Base-by-base conservation (phyloP, 2,888 invertebrate species). In the Drosophila sordidula region DNA sequence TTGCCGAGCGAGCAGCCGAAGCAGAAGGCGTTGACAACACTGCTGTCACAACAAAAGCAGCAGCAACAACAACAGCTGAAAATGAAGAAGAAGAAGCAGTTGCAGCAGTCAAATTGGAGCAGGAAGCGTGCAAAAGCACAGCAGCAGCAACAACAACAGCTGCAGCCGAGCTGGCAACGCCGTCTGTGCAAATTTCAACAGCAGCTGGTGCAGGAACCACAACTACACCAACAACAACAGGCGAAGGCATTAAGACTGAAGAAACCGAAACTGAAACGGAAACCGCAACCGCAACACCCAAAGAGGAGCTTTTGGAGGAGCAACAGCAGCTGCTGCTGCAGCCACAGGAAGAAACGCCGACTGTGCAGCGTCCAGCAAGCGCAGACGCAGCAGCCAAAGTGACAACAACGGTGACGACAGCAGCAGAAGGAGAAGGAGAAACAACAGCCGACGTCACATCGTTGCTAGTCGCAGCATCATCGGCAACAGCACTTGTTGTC, bases 401-500 rank as follows among this genome's bases (percentile, higher is more conserved):
- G 4, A 32, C 16, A 14, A 16, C 52, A 26, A 38, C 18, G 18
- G 18, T 18, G 18, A 18, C 18, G 18, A 18, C 47, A 41, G 39
- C 29, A n/a, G 56, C 25, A 34, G 32, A 6, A 29, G 54, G 22
- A 14, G 41, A 16, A 14, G 12, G 12, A 0, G 46, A 12, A 5
- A 29, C 9, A 29, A 8, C 12, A 22, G 46, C 50, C 62, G 65
- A 54, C 54, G 56, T 57, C 54, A 55, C 50, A 57, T 49, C 59
- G 67, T 49, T 51, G 41, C 22, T 38, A 41, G 26, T 25, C 42
- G 18, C 57, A 62, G 66, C 47, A 52, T 54, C 65, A 50, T 55
- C 29, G 47, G 34, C 47, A 56, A 47, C 70, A 59, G 63, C 66
- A 66, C 79, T 84, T 84, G 88, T 89, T 86, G 88, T 78, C 70